These are phyloP conservation scores for Erpetoichthys calabaricus DNA, from an alignment of 2,797 vertebrate species.

Conservation along the genomic window DNA sequence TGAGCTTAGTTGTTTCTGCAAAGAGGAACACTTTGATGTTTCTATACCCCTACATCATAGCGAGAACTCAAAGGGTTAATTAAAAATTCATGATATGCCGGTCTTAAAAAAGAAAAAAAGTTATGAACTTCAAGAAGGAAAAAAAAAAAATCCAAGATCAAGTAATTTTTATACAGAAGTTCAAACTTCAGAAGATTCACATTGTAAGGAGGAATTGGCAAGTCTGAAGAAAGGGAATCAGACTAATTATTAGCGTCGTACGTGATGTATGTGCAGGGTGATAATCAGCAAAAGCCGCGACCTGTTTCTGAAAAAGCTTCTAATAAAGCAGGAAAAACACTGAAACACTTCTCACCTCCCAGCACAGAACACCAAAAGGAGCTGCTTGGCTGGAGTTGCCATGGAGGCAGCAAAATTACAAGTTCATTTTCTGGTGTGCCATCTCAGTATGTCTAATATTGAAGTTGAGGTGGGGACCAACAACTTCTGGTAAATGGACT, in stretches of 20 bases:
- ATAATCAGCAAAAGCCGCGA: too few species aligned
- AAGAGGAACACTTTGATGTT: slow-evolving; percentile 68
- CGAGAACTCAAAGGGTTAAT: slow-evolving; percentile 91
- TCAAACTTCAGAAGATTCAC: slow-evolving; percentile 81
- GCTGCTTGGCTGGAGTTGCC: too few species aligned
- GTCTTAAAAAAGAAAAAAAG: slow-evolving; percentile 82
- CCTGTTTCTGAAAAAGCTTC: too few species aligned
- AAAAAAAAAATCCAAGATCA: slow-evolving; percentile 86
- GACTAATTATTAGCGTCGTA: slow-evolving; percentile 1
- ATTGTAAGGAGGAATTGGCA: slow-evolving; percentile 49
- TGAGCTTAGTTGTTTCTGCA: neutral
- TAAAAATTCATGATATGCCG: slow-evolving; percentile 96
- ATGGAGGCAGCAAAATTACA: too few species aligned
- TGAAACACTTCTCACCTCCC: too few species aligned
- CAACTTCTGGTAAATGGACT: too few species aligned
- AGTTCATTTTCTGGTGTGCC: too few species aligned
- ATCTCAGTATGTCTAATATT: too few species aligned
- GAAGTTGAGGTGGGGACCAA: too few species aligned
- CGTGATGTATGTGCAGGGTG: too few species aligned
- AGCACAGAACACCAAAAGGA: too few species aligned
- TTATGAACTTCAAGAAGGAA: slow-evolving; percentile 89
- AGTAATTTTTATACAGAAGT: slow-evolving; percentile 84
- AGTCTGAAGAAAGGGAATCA: slow-evolving; percentile 56
- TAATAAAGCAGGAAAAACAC: too few species aligned
- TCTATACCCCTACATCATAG: slow-evolving; percentile 79